A percentile compares a stretch with the other conserved stretches of the same genome.
Conservation (phyloP, 2,888 invertebrate species). For the Dolichopus griseipennis region DNA sequence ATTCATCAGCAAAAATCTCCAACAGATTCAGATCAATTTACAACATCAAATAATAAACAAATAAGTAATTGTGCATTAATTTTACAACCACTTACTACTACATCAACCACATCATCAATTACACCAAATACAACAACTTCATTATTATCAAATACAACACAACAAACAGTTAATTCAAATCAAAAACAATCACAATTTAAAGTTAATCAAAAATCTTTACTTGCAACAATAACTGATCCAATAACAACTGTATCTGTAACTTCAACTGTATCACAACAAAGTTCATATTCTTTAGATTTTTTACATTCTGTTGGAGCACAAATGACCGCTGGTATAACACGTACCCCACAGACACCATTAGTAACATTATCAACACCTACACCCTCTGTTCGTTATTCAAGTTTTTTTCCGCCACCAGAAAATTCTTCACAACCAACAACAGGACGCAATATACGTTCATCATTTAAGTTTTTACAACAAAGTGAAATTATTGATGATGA, state of each 20-base stretch:
- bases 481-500: not conserved
- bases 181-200: no score
- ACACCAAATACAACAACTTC: no score
- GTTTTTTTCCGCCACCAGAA: not conserved
- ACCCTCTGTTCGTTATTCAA: not conserved
- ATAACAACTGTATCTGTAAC: slow-evolving; percentile 16
- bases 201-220: no score
- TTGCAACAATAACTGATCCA: not conserved
- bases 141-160: no score
- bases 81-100: no score
- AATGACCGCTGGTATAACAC: slow-evolving; percentile 26
- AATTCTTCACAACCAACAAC: not conserved
- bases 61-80: no score
- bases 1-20: no score
- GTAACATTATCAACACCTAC: no score
- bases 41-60: no score
- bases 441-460: not conserved
- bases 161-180: no score
- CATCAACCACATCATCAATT: no score
- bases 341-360: not conserved
- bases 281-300: slow-evolving; percentile 32
- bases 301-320: slow-evolving; percentile 33
- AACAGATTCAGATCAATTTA: no score
- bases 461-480: not conserved
- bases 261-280: slow-evolving; percentile 22